Percentiles rank a stretch among this genome's conserved stretches.
phyloP scores from a whole-genome alignment of 2,888 invertebrate genomes.

The Loripinus fragilis region DNA sequence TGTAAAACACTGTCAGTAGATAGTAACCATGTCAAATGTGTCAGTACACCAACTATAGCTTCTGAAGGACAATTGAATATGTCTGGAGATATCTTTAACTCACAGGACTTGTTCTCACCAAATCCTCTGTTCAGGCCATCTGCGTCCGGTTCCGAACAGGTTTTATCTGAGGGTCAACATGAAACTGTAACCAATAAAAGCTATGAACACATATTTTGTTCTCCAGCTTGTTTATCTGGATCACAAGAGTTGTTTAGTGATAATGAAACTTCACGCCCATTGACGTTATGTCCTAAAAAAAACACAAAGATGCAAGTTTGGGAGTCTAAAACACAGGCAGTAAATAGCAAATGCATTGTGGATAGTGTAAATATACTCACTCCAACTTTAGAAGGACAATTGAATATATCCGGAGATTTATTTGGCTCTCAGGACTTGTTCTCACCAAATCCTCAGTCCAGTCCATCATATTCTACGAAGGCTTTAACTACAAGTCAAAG shows the following conservation, averaged over 20 bases:
- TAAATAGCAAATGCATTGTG: no score
- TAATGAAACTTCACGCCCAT: not conserved
- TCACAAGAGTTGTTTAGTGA: slow-evolving; percentile 32
- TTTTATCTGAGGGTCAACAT: not conserved
- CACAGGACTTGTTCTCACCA: not conserved
- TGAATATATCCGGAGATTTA: not conserved
- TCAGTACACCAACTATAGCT: no score
- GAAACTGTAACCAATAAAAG: not conserved
- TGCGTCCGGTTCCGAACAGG: no score
- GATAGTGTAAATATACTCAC: no score
- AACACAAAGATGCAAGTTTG: not conserved
- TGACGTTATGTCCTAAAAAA: not conserved
- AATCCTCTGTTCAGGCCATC: not conserved
- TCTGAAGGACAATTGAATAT: not conserved
- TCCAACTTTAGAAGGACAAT: no score
- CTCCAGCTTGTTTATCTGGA: no score
- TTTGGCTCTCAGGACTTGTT: not conserved
- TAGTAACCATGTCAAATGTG: no score
- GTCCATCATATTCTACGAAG: not conserved
- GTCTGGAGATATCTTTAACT: not conserved
- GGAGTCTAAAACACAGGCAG: not conserved
- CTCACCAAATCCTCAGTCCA: not conserved
- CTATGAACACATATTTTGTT: no score
- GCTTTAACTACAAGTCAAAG: not conserved
- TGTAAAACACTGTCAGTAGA: no score